Base-by-base conservation (phyloP, 2,888 invertebrate genomes). In the Epinotia demarniana region DNA sequence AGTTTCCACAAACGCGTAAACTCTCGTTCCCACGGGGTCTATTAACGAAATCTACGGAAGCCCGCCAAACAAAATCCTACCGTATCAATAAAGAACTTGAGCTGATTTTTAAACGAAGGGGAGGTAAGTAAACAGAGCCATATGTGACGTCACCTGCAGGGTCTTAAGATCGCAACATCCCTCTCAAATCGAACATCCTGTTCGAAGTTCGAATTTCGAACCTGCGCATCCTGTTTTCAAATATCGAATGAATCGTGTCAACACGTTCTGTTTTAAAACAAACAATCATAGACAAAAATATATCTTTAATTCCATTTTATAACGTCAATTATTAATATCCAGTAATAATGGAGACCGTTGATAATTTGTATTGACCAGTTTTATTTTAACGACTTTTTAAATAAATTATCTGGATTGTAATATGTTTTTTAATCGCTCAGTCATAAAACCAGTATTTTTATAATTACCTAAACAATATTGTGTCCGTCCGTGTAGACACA, bases 111-210 rank as follows among this genome's bases (percentile, higher is more conserved):
- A 61, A 13, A 57, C 78, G 79, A 72, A 78, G 72, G 77, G 70
- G 66, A 55, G 18, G 46, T 12, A 1, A 13, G 66, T 79, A 78
- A 80, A 80, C 70, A 76, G 73, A 80, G 79, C 83, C 85, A 86
- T 82, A 84, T 86, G 86, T 83, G 83, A 81, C 86, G 88, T 88
- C 91, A 92, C 92, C 92, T 92, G 91, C 86, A 81, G 89, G 92
- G 90, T 91, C 93, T 91, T 92, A 92, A 85, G 90, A 92, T 92
- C 91, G 86, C 82, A 83, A 87, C 90, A 92, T 92, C 93, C 93
- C 93, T 92, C 93, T 92, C 90, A 87, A 81, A 80, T 82, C 82
- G 84, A 84, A 84, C 89, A 89, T 89, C 89, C 89, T 90, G 90
- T 84, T 84, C 78, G 82, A 84, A 85, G 85, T 87, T 84, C 86